A percentile compares a stretch with the other conserved stretches of the same genome.
Conservation (phyloP, 1,140 invertebrate genomes). For the Chrysoperla carnea region DNA sequence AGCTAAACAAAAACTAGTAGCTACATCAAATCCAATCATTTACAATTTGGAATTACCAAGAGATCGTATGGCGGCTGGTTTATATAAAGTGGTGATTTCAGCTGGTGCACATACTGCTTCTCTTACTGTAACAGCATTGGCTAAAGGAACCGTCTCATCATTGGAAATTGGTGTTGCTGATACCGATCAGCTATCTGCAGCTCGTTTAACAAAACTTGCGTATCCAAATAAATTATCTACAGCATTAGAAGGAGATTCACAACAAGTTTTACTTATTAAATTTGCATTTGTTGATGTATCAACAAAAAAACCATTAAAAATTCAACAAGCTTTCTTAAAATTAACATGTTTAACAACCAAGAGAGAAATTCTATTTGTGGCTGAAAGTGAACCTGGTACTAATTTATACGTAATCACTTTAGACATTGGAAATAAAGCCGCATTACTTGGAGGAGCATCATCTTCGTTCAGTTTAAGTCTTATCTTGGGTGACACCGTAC, state of each 20-base stretch:
- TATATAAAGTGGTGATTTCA: constrained; percentile 64
- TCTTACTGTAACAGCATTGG: constrained; percentile 53
- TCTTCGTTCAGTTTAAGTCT: constrained; percentile 71
- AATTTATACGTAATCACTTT: no score
- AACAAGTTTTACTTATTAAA: constrained; percentile 76
- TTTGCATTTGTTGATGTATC: constrained; percentile 61
- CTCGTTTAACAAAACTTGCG: constrained; percentile 54
- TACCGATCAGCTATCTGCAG: constrained; percentile 67
- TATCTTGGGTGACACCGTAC: constrained; percentile 77
- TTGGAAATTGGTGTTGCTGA: constrained; percentile 82
- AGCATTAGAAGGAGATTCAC: constrained; percentile 62
- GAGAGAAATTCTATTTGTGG: constrained; percentile 83
- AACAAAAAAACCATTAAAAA: constrained; percentile 45
- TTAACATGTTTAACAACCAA: constrained; percentile 43
- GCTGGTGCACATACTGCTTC: constrained; percentile 46
- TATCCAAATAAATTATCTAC: constrained; percentile 52
- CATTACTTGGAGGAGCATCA: constrained; percentile 59
- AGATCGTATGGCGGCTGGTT: constrained; percentile 59
- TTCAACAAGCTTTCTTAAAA: constrained; percentile 87
- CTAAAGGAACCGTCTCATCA: constrained; percentile 52
- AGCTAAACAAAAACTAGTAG: constrained; percentile 33
- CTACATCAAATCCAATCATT: constrained; percentile 39
- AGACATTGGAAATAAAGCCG: constrained; percentile 60
- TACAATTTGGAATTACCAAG: constrained; percentile 67
- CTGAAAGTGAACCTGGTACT: constrained; percentile 31